Evolutionary conservation across 2,888 invertebrate species (phyloP).

Genomic region (Mactromeris polynyma): DNA sequence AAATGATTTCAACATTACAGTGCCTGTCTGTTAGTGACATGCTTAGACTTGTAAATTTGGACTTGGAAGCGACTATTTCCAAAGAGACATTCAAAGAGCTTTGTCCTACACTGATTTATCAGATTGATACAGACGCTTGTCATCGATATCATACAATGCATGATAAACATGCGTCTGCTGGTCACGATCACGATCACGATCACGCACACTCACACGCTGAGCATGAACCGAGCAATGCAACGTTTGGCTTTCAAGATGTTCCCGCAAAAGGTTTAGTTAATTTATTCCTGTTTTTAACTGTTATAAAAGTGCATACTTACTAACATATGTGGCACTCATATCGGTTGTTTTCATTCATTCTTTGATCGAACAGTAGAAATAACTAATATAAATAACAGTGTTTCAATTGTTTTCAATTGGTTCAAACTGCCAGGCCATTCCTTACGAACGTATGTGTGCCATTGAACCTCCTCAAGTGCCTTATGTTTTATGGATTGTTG

Average conservation of each 20-base stretch:
- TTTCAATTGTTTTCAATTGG: too few relatives aligned
- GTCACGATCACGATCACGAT: slow-evolving; percentile 37
- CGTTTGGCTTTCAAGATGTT: slow-evolving; percentile 11
- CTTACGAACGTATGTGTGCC: too few relatives aligned
- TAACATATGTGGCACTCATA: too few relatives aligned
- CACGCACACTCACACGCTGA: slow-evolving; percentile 34
- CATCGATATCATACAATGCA: slow-evolving; percentile 31
- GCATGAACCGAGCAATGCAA: not conserved
- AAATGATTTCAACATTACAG: slow-evolving; percentile 31
- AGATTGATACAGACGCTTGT: slow-evolving; percentile 80
- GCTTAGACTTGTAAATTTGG: slow-evolving; percentile 42
- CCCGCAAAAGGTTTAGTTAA: slow-evolving; percentile 45
- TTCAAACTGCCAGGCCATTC: too few relatives aligned
- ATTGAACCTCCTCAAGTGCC: too few relatives aligned
- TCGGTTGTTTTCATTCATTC: too few relatives aligned
- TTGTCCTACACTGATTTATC: slow-evolving; percentile 86
- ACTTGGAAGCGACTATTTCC: slow-evolving; percentile 49
- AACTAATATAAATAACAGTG: too few relatives aligned
- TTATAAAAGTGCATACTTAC: too few relatives aligned
- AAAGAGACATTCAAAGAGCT: slow-evolving; percentile 79
- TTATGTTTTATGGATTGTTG: too few relatives aligned
- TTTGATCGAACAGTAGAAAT: too few relatives aligned
- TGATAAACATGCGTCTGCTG: slow-evolving; percentile 19
- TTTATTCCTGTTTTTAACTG: too few relatives aligned
- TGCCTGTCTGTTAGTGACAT: slow-evolving; percentile 53